Conservation (phyloP, 2,797 vertebrate genomes). For the Rhincodon typus region DNA sequence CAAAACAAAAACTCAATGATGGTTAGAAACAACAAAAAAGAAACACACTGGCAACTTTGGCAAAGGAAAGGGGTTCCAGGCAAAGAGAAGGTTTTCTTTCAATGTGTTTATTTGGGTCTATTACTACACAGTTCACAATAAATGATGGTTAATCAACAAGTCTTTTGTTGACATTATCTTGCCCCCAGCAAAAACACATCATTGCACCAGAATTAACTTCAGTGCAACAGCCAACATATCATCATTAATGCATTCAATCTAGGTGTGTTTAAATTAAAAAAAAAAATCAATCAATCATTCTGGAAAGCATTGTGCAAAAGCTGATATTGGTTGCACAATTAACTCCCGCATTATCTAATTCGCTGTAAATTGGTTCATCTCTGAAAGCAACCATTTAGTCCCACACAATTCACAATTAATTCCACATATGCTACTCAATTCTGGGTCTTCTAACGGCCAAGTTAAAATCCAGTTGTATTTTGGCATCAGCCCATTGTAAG, state of each 20-base stretch:
- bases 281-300: not conserved
- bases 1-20: conserved; percentile 44
- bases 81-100: conserved; percentile 58
- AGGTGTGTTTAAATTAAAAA: not conserved
- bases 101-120: conserved; percentile 77
- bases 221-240: conserved; percentile 29
- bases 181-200: conserved; percentile 34
- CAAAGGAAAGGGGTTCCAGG: conserved; percentile 70
- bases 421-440: not conserved
- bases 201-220: conserved; percentile 33
- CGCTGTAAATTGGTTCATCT: not conserved
- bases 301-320: not conserved
- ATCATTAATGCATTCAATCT: conserved; percentile 12
- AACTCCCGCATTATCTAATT: not conserved
- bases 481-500: not conserved
- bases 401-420: not conserved
- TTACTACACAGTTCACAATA: conserved; percentile 90
- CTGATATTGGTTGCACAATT: not conserved
- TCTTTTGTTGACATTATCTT: conserved; percentile 60
- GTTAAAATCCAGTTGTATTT: not conserved
- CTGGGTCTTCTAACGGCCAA: not conserved
- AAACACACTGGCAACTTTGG: conserved; percentile 40
- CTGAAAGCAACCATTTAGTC: not conserved
- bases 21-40: conserved; percentile 46
- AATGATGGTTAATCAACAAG: conserved; percentile 74